These are phyloP conservation scores for Riparia riparia DNA, from an alignment of 2,113 vertebrate genomes.

Conservation along the genomic window DNA sequence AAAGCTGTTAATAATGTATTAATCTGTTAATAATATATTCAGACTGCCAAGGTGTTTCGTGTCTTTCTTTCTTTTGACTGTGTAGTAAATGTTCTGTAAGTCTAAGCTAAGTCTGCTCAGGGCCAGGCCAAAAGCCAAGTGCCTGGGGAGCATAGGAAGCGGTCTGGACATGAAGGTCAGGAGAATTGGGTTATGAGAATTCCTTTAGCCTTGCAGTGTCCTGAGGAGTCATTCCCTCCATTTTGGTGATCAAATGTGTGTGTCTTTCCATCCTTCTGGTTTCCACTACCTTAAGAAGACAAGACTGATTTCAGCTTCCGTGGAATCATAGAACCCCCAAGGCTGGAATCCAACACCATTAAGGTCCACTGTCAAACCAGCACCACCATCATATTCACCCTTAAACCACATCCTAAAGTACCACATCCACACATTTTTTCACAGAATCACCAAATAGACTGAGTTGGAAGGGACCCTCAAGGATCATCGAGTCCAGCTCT, in stretches of 20 bases:
- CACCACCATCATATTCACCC: not conserved
- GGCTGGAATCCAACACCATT: not conserved
- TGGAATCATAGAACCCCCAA: not conserved
- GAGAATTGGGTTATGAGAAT: not conserved
- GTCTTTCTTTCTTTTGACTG: not conserved
- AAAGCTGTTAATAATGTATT: not conserved
- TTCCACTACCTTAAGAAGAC: not conserved
- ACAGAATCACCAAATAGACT: not conserved
- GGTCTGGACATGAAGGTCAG: not conserved
- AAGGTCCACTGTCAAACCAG: not conserved
- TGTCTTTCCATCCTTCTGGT: not conserved
- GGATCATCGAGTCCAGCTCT: accelerated
- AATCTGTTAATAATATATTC: not conserved
- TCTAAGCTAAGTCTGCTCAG: not conserved
- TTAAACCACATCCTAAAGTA: not conserved
- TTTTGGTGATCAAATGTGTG: not conserved
- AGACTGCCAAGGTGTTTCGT: not conserved
- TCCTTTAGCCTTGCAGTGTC: not conserved
- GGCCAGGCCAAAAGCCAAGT: not conserved
- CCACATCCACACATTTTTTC: not conserved
- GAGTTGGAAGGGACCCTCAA: not conserved
- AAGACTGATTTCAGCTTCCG: not conserved
- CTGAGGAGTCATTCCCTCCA: not conserved
- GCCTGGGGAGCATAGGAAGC: not conserved
- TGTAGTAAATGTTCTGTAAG: not conserved